phyloP scores from a whole-genome alignment of 2,113 vertebrate species.

The Panthera uncia region DNA sequence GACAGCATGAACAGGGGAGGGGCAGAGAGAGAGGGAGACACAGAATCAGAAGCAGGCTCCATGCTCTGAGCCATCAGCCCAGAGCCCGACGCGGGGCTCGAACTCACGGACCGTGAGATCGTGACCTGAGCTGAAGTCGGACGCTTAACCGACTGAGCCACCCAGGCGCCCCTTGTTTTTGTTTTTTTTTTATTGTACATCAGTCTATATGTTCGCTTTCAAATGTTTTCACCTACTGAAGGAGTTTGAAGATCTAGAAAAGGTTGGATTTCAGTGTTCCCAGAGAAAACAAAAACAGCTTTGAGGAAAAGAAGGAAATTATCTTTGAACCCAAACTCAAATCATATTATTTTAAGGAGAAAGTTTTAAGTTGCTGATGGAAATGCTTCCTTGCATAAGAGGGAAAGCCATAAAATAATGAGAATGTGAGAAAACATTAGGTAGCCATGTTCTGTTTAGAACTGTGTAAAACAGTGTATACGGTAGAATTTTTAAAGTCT shows the following conservation, averaged over 20 bases:
- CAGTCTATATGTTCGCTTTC: neutral
- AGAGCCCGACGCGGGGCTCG: no score
- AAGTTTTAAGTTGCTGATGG: constrained; percentile 21
- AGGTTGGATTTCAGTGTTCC: neutral
- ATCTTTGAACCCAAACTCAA: constrained; percentile 15
- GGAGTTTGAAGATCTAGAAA: neutral
- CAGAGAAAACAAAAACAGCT: constrained; percentile 14
- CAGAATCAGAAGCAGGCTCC: no score
- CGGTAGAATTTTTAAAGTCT: constrained; percentile 26
- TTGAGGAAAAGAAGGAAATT: constrained; percentile 20
- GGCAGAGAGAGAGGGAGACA: no score
- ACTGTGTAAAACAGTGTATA: neutral
- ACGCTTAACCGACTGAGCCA: no score
- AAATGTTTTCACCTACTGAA: neutral
- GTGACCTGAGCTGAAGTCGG: no score
- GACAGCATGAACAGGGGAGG: no score
- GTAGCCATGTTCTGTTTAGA: constrained; percentile 20
- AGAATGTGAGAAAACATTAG: neutral
- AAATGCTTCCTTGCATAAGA: constrained; percentile 14
- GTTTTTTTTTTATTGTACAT: neutral
- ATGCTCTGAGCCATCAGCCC: no score
- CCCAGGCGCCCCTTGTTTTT: no score
- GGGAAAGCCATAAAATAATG: neutral
- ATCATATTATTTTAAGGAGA: constrained; percentile 25
- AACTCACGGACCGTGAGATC: no score